A percentile compares a stretch with the other conserved stretches of the same genome.
phyloP scores from a whole-genome alignment of 2,797 vertebrate genomes.

The Rhabdophis nuchalis region DNA sequence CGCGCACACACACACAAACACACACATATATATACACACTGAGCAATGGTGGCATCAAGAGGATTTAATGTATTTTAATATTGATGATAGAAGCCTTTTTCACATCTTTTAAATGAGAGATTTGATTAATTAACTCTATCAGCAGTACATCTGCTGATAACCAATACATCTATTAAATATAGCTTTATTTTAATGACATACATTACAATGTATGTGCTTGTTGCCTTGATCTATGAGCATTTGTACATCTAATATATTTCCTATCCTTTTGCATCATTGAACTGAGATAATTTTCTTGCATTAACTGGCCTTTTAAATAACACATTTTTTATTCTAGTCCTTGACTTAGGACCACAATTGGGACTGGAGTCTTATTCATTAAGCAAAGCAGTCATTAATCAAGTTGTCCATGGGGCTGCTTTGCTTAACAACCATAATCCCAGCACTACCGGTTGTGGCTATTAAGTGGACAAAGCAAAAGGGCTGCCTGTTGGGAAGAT shows the following conservation, averaged over 20 bases:
- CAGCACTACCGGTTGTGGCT: neutral
- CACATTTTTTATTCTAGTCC: neutral
- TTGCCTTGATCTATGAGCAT: neutral
- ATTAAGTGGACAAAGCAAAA: neutral
- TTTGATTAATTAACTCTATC: neutral
- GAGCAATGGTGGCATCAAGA: conserved; percentile 49
- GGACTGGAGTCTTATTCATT: neutral
- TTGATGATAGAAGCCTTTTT: neutral
- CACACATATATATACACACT: no score
- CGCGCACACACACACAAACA: no score
- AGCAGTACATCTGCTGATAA: neutral
- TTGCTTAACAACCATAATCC: neutral
- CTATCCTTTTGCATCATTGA: neutral
- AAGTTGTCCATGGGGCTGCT: neutral
- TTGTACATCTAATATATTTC: neutral
- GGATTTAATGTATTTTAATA: conserved; percentile 24
- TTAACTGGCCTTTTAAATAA: neutral
- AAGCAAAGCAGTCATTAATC: neutral
- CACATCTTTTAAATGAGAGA: neutral
- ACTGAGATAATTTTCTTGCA: neutral
- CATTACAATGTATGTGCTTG: neutral
- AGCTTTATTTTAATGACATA: neutral
- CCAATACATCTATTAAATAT: neutral
- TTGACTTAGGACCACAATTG: neutral
- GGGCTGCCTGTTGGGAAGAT: neutral